Conservation (phyloP, 2,888 invertebrate genomes). For the Pseudococcus jackbeardsleyi region DNA sequence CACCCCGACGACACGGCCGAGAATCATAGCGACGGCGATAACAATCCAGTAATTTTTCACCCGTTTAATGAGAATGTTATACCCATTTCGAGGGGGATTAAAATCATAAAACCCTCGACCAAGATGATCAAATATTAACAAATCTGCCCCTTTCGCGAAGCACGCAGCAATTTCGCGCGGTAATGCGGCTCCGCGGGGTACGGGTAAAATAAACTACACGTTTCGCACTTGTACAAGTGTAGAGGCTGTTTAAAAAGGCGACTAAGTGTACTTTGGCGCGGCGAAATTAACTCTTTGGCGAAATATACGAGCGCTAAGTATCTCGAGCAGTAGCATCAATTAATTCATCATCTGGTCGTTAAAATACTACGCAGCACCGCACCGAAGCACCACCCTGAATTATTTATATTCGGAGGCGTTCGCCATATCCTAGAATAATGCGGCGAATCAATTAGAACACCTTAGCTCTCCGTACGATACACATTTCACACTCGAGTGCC, state of each 20-base stretch:
- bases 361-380: neutral
- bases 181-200: neutral
- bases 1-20: neutral
- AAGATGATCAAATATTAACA: slow-evolving; percentile 42
- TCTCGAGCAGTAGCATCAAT: slow-evolving; percentile 5
- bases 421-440: neutral
- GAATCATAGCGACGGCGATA: slow-evolving; percentile 6
- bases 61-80: slow-evolving; percentile 35
- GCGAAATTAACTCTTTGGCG: slow-evolving; percentile 24
- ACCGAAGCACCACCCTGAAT: neutral
- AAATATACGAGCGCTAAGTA: neutral
- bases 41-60: slow-evolving; percentile 37
- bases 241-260: neutral
- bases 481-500: slow-evolving; percentile 32
- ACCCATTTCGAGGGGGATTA: slow-evolving; percentile 45
- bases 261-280: neutral
- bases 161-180: neutral
- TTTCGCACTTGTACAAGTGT: neutral
- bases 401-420: slow-evolving; percentile 17
- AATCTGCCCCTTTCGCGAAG: neutral
- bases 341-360: slow-evolving; percentile 9
- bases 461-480: neutral
- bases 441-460: slow-evolving; percentile 13
- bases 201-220: slow-evolving; percentile 11
- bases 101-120: slow-evolving; percentile 40